A percentile compares a stretch with the other conserved stretches of the same genome.
Conservation (phyloP, 2,797 vertebrate genomes). For the Gallinago stenura region DNA sequence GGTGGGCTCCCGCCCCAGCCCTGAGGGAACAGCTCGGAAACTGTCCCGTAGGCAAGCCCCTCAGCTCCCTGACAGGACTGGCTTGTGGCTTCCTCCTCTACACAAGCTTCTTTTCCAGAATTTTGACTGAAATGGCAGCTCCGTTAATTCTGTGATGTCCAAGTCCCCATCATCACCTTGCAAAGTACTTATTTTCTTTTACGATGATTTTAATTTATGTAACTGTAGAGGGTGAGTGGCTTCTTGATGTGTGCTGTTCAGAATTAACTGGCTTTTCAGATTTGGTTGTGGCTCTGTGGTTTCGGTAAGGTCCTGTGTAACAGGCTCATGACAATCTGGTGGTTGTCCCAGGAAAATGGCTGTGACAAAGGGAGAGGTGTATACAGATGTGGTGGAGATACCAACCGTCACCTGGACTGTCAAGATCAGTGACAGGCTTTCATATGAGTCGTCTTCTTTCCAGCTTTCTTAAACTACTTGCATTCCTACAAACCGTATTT, state of each 20-base stretch:
- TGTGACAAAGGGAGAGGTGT: neutral
- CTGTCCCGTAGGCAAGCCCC: neutral
- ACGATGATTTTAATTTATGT: neutral
- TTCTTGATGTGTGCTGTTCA: rapidly evolving
- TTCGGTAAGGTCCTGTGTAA: neutral
- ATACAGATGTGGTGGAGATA: neutral
- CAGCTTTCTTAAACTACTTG: neutral
- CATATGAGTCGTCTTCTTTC: neutral
- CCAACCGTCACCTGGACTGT: neutral
- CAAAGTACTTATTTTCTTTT: neutral
- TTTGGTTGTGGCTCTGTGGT: rapidly evolving
- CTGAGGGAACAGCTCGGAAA: neutral
- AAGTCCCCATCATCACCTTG: neutral
- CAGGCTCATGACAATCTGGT: neutral
- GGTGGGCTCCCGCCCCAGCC: no score
- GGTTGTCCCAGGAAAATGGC: neutral
- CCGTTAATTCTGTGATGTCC: rapidly evolving
- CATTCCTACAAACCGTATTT: neutral
- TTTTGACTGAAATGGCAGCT: neutral
- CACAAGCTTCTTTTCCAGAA: neutral
- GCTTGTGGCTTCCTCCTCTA: neutral
- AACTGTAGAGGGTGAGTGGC: neutral
- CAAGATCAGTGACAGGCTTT: neutral
- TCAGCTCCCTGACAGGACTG: neutral
- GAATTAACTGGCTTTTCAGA: neutral